These are phyloP conservation scores for Podarcis cretensis DNA, from an alignment of 2,113 vertebrate species.

Conservation along the genomic window DNA sequence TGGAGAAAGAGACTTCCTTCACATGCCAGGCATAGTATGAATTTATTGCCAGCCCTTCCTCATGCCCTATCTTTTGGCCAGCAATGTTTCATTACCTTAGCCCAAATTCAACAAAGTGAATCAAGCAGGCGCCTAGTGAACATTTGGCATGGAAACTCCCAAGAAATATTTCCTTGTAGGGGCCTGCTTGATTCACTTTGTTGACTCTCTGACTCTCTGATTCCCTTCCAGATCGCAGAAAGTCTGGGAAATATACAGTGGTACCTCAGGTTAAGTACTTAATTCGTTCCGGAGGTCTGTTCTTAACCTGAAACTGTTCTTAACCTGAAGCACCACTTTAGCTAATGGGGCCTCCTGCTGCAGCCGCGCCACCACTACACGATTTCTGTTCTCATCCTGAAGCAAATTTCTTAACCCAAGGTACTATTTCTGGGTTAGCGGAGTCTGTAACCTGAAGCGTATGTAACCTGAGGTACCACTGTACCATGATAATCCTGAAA, in stretches of 20 bases:
- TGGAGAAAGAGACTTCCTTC: background rate
- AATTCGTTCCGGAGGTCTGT: too few relatives aligned
- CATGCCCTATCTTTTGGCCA: background rate
- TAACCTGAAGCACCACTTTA: too few relatives aligned
- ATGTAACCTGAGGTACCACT: too few relatives aligned
- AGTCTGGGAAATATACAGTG: background rate
- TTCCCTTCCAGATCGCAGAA: background rate
- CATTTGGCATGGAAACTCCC: background rate
- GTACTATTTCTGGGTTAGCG: too few relatives aligned
- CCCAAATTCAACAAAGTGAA: background rate
- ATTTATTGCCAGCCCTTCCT: background rate
- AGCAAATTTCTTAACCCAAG: too few relatives aligned
- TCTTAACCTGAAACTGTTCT: too few relatives aligned
- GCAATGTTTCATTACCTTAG: background rate
- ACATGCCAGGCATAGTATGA: background rate
- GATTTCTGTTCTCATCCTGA: too few relatives aligned
- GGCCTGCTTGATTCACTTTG: too few relatives aligned
- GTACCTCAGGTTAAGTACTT: too few relatives aligned
- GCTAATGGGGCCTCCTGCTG: too few relatives aligned
- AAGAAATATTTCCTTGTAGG: background rate
- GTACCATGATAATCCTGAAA: background rate
- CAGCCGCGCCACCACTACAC: too few relatives aligned
- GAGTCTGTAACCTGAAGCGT: too few relatives aligned
- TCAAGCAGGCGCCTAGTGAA: background rate
- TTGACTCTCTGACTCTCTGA: background rate